phyloP scores from a whole-genome alignment of 2,888 invertebrate genomes.

The Andrena bucephala region DNA sequence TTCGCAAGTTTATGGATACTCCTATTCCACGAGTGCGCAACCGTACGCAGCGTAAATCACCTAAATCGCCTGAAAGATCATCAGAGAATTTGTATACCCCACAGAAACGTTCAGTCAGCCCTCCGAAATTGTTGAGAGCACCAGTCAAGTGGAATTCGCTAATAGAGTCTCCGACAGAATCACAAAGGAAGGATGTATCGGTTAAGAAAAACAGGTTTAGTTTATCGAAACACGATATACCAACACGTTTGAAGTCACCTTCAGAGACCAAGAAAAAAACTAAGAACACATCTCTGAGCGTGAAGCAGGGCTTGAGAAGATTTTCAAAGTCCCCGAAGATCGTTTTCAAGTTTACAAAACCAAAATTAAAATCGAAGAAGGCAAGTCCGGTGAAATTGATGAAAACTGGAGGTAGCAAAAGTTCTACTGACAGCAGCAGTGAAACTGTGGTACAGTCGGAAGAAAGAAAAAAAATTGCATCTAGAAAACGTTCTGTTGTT shows the following conservation, averaged over 20 bases:
- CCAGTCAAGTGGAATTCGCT: conserved; percentile 71
- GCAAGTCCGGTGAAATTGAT: not conserved
- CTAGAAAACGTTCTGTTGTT: not conserved
- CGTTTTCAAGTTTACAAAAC: conserved; percentile 45
- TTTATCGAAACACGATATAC: not conserved
- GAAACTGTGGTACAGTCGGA: not conserved
- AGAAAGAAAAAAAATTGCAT: not conserved
- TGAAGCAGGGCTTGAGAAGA: conserved; percentile 35
- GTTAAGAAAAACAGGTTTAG: not conserved
- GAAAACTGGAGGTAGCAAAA: too few relatives aligned
- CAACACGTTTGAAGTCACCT: not conserved
- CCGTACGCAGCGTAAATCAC: not conserved
- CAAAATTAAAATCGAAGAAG: not conserved
- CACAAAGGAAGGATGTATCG: not conserved
- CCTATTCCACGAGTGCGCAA: too few relatives aligned
- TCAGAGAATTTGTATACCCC: conserved; percentile 76
- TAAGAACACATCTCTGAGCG: not conserved
- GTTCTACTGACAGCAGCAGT: not conserved
- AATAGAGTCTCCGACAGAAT: conserved; percentile 65
- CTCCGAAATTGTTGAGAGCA: conserved; percentile 68
- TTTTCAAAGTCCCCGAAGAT: conserved; percentile 75
- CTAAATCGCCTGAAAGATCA: conserved; percentile 77
- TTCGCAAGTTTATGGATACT: too few relatives aligned
- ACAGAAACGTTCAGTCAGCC: conserved; percentile 69
- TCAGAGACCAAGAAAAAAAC: not conserved